These are phyloP conservation scores for Epinephelus moara DNA, from an alignment of 2,113 vertebrate species.

Conservation along the genomic window DNA sequence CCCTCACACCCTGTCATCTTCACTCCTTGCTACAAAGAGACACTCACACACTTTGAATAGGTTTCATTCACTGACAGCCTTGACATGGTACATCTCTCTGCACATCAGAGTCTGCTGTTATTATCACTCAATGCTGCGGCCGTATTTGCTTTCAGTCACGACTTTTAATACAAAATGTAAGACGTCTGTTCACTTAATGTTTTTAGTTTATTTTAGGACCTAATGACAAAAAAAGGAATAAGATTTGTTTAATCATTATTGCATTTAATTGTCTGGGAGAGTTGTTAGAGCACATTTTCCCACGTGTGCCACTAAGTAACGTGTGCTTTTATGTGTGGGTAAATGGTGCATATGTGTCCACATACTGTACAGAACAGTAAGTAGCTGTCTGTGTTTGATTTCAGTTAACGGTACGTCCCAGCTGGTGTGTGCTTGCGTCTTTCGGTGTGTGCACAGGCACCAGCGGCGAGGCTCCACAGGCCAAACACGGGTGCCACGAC, in stretches of 20 bases:
- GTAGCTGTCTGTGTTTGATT: conserved; percentile 28
- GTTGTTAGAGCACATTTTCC: conserved; percentile 5
- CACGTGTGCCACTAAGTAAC: conserved; percentile 4
- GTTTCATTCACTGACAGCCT: conserved; percentile 49
- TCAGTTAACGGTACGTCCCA: conserved; percentile 19
- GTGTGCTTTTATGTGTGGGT: neutral
- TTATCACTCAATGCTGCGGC: conserved; percentile 5
- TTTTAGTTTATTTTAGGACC: neutral
- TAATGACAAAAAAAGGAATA: neutral
- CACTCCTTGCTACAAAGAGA: conserved; percentile 53
- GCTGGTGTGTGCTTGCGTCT: conserved; percentile 44
- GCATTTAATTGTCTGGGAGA: conserved; percentile 4
- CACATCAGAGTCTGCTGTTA: conserved; percentile 31
- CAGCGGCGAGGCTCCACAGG: conserved; percentile 67
- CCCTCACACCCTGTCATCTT: conserved; percentile 77
- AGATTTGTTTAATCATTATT: conserved; percentile 9
- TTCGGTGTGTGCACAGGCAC: conserved; percentile 40
- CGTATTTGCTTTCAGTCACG: neutral
- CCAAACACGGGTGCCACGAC: conserved; percentile 74
- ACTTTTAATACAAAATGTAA: neutral
- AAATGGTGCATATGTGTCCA: neutral
- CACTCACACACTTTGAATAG: conserved; percentile 39
- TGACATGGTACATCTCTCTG: conserved; percentile 31
- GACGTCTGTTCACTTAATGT: neutral
- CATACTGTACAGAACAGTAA: neutral